Base-by-base conservation (phyloP, 2,113 vertebrate species). In the Neoarius graeffei region DNA sequence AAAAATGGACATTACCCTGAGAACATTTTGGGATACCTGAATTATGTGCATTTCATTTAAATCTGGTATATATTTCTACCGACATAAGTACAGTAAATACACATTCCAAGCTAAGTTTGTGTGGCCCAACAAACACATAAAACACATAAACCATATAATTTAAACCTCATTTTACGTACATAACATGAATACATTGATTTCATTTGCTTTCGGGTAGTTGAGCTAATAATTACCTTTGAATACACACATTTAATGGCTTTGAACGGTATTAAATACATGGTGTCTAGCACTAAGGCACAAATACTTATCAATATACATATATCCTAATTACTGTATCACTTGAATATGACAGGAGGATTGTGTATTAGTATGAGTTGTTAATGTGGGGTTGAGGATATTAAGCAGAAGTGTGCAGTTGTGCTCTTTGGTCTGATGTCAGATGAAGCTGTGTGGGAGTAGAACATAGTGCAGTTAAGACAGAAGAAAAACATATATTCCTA, bases 1-100 rank as follows among this genome's bases (percentile, higher is more conserved):
- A 42, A 42, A 56, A 81, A 67, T 30, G 59, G 56, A 35, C 25
- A 35, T 66, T 56, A 84, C 87, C 81, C 81, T 88, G 81, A 90
- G 84, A 79, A 56, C 19, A 71, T 52, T 82, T 54, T 69, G 15
- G 79, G 50, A 88, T 60, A 62, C 86, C 89, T 88, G 86, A 88
- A 90, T 77, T 30, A 19, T 19, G n/a, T 50, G 23, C 64, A 84
- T 56, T 60, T 56, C 42, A 17, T 80, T 80, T 80, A 7, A 66
- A 66, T 82, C 27, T 15, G 57, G 80, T 82, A 11, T 1, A 35
- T 59, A 19, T 81, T 81, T 57, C 27, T 60, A 20, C 56, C 6
- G 3, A 11, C 50, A 11, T 56, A 6, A 17, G 15, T 57, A 48
- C 30, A 74, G 27, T n/a, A 85, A 74, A 48, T 11, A 9, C 8